Conservation (phyloP, 2,797 vertebrate genomes). For the Carduelis carduelis region DNA sequence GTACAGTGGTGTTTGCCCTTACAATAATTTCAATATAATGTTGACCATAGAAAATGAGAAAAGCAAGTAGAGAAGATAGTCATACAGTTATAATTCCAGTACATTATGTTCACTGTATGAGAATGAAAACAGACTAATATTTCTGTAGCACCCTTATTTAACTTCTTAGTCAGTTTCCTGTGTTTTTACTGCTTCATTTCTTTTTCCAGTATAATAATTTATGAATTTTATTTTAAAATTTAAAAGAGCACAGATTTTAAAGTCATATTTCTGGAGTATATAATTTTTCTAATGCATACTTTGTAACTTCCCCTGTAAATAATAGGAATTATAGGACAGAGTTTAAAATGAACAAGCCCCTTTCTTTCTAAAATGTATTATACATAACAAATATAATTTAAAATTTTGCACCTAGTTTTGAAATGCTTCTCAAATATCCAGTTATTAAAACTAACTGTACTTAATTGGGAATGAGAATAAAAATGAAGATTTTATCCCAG, state of each 20-base stretch:
- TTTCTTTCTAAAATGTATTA: not conserved
- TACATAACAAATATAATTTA: not conserved
- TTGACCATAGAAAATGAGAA: conserved; percentile 70
- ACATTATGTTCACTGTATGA: not conserved
- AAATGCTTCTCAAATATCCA: not conserved
- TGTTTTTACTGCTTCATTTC: not conserved
- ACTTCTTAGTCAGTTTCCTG: not conserved
- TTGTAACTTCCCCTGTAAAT: not conserved
- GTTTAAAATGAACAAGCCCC: not conserved
- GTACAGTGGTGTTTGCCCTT: conserved; percentile 51
- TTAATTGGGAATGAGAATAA: not conserved
- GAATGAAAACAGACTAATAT: conserved; percentile 30
- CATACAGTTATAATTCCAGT: conserved; percentile 33
- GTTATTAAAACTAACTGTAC: not conserved
- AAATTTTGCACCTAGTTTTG: not conserved
- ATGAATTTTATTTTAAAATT: not conserved
- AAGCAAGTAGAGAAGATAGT: conserved; percentile 46
- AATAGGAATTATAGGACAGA: not conserved
- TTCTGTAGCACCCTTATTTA: conserved; percentile 14
- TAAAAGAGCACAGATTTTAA: not conserved
- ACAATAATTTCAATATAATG: conserved; percentile 57
- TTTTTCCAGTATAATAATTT: not conserved
- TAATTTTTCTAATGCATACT: not conserved
- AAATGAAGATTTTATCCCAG: not conserved
- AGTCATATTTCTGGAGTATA: not conserved